Percentiles rank a stretch among this genome's conserved stretches.
phyloP scores from a whole-genome alignment of 2,888 invertebrate species.

The Sphaeridia pumilis region DNA sequence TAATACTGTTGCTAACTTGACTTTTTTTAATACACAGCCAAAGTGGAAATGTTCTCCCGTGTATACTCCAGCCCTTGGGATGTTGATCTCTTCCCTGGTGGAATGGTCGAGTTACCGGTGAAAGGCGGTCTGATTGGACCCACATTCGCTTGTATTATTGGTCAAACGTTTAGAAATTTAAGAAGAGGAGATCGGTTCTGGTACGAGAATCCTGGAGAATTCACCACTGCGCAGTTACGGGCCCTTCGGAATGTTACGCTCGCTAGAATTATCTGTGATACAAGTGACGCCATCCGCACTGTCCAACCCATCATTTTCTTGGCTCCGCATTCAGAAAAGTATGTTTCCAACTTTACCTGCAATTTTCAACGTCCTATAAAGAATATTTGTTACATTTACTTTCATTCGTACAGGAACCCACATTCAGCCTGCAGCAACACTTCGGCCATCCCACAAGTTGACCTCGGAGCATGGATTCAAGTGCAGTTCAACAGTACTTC shows the following conservation, averaged over 20 bases:
- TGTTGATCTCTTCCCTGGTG: slow-evolving; percentile 41
- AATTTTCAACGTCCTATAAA: slow-evolving; percentile 2
- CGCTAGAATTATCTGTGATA: slow-evolving; percentile 59
- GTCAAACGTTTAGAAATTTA: slow-evolving; percentile 42
- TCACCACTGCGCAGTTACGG: slow-evolving; percentile 62
- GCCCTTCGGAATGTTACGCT: slow-evolving; percentile 59
- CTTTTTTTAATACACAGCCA: slow-evolving; percentile 16
- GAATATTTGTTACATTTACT: not conserved
- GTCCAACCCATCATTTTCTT: slow-evolving; percentile 61
- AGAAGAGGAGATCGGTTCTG: slow-evolving; percentile 46
- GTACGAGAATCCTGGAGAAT: slow-evolving; percentile 44
- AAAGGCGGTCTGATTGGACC: slow-evolving; percentile 41
- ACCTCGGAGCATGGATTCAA: slow-evolving; percentile 23
- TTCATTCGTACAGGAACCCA: slow-evolving; percentile 21
- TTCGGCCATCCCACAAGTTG: slow-evolving; percentile 21
- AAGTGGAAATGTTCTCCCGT: slow-evolving; percentile 26
- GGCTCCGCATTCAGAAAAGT: slow-evolving; percentile 45
- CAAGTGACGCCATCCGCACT: slow-evolving; percentile 52
- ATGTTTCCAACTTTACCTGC: slow-evolving; percentile 5
- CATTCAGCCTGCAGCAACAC: slow-evolving; percentile 22
- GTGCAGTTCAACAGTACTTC: not conserved
- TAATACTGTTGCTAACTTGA: not conserved
- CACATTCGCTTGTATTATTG: slow-evolving; percentile 46
- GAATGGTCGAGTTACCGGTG: slow-evolving; percentile 40
- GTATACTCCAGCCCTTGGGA: slow-evolving; percentile 34